Base-by-base conservation (phyloP, 2,888 invertebrate species). In the Hydrotaea cyrtoneurina region DNA sequence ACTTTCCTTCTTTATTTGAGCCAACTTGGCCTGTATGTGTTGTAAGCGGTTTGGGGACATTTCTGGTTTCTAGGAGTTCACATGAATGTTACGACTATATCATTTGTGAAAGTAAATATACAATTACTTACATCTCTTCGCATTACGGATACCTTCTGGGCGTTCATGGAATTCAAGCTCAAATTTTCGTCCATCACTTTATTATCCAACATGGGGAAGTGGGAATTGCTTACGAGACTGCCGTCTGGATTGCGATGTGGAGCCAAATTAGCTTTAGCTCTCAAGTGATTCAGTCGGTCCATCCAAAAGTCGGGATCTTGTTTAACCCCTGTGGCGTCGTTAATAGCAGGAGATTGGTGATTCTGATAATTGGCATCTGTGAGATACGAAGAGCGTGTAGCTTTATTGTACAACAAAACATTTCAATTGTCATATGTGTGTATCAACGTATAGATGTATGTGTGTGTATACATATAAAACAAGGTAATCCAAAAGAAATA, bases 121-220 rank as follows among this genome's bases (percentile, higher is more conserved):
- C 64, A 19, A 71, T n/a, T 77, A 88, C 90, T 88, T 85, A 92
- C 92, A 86, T 92, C 92, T 80, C 90, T 91, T 78, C 90, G 87
- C 71, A 91, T 92, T 19, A 92, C 88, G 73, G 92, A 91, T 15
- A 88, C 88, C 88, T 91, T 92, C 86, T 91, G 91, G 43, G 92
- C 87, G 86, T 89, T 92, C 88, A 91, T 88, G 4, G 90, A 87
- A 87, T 92, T 92, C 26, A 92, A 86, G 83, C 90, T 92, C 78
- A 92, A 87, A 89, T 93, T 92, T 87, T 92, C 93, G 88, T 93
- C 93, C 72, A 89, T 91, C 23, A 91, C 90, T 86, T 92, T 92
- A 87, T 92, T 92, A 86, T 92, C 92, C 88, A 92, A 83, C 86
- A 92, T 89, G 82, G 89, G 83, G 19, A 85, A 69, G 39, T 89